Percentiles rank a stretch among this genome's conserved stretches.
These are phyloP conservation scores for Pammene fasciana DNA, from an alignment of 2,888 invertebrate genomes.

Conservation along the genomic window DNA sequence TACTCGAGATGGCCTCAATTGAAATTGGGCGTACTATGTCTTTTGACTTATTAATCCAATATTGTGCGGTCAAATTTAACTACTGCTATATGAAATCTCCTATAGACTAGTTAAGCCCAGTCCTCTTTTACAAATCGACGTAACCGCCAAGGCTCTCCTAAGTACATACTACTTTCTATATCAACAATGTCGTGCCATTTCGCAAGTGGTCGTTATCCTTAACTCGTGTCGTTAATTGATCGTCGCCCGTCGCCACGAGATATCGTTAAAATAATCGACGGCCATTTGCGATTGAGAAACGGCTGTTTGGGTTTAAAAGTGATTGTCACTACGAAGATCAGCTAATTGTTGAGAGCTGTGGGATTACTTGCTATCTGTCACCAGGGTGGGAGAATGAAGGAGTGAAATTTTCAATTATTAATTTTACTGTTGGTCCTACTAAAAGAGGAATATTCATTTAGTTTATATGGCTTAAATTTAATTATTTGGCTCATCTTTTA, in stretches of 20 bases:
- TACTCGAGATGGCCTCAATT: too few species aligned
- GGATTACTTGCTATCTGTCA: background rate
- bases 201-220: slow-evolving; percentile 43
- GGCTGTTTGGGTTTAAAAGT: slow-evolving; percentile 43
- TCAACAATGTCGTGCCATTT: slow-evolving; percentile 16
- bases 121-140: background rate
- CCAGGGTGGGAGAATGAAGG: background rate
- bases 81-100: background rate
- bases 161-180: background rate
- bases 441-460: too few species aligned
- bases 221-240: slow-evolving; percentile 47
- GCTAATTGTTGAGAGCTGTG: slow-evolving; percentile 17
- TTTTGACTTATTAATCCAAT: background rate
- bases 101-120: slow-evolving; percentile 32
- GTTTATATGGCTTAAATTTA: too few species aligned
- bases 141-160: background rate
- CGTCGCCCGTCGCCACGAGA: slow-evolving; percentile 46
- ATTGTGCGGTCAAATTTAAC: background rate
- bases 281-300: slow-evolving; percentile 47
- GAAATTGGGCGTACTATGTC: too few species aligned
- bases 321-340: slow-evolving; percentile 15
- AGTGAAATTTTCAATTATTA: background rate
- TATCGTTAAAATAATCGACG: slow-evolving; percentile 53
- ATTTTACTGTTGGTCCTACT: background rate
- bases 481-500: too few species aligned